Conservation (phyloP, 2,888 invertebrate species). For the Caenorhabditis imperialis region DNA sequence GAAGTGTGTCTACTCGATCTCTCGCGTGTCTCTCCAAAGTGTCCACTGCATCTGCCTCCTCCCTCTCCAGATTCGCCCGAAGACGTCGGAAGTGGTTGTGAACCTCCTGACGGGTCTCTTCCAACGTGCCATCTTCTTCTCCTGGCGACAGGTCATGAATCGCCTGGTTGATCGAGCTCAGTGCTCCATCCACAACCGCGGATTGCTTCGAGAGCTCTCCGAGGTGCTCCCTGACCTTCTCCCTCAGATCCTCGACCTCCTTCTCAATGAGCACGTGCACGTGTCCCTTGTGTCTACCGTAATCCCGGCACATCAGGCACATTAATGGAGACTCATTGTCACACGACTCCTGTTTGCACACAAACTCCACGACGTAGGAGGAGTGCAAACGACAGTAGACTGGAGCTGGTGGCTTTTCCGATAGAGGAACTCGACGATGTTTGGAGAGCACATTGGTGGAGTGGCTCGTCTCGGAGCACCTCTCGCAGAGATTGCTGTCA, state of each 20-base stretch:
- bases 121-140: slow-evolving; percentile 27
- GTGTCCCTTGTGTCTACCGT: slow-evolving; percentile 81
- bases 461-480: slow-evolving; percentile 81
- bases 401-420: slow-evolving; percentile 82
- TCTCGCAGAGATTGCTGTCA: slow-evolving; percentile 80
- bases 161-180: slow-evolving; percentile 18
- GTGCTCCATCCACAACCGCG: slow-evolving; percentile 14
- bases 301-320: slow-evolving; percentile 83
- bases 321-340: slow-evolving; percentile 80
- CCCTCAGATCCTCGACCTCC: slow-evolving; percentile 82
- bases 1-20: slow-evolving; percentile 19
- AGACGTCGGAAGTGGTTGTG: slow-evolving; percentile 43
- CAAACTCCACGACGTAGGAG: slow-evolving; percentile 82
- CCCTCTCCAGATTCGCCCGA: slow-evolving; percentile 20
- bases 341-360: slow-evolving; percentile 81
- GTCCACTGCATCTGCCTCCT: slow-evolving; percentile 24
- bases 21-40: slow-evolving; percentile 31
- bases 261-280: slow-evolving; percentile 82
- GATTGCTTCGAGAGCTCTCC: slow-evolving; percentile 79
- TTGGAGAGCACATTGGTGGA: slow-evolving; percentile 81
- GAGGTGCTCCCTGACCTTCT: slow-evolving; percentile 80
- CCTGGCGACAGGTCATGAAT: slow-evolving; percentile 42
- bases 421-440: slow-evolving; percentile 81
- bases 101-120: slow-evolving; percentile 40
- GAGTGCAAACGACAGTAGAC: slow-evolving; percentile 82